Evolutionary conservation across 2,888 invertebrate genomes (phyloP).

Genomic region (Cosmia trapezina): DNA sequence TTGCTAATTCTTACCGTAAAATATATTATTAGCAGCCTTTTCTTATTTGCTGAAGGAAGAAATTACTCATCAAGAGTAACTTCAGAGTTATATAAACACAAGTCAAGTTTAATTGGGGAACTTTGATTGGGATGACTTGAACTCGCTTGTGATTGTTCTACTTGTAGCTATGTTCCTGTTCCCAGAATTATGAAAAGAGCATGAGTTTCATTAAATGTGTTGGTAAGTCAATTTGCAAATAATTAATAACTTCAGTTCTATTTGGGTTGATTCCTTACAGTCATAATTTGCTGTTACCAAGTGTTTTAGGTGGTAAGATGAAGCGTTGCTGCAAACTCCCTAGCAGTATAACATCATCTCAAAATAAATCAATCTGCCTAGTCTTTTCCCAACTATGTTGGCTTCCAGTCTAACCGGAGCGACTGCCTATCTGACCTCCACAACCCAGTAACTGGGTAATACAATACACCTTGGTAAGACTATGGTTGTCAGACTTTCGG

Average conservation of each 20-base stretch:
- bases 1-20: too few relatives aligned
- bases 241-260: too few relatives aligned
- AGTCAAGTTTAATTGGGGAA: conserved; percentile 51
- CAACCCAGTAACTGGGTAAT: too few relatives aligned
- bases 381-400: too few relatives aligned
- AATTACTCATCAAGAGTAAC: conserved; percentile 36
- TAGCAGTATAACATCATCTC: too few relatives aligned
- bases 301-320: background rate
- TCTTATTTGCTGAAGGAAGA: conserved; percentile 17
- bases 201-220: background rate
- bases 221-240: too few relatives aligned
- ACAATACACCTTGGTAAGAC: too few relatives aligned
- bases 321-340: background rate
- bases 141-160: conserved; percentile 20
- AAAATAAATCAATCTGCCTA: too few relatives aligned
- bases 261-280: background rate
- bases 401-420: too few relatives aligned
- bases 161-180: conserved; percentile 4
- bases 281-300: background rate
- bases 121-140: conserved; percentile 43
- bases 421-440: too few relatives aligned
- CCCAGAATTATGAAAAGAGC: background rate
- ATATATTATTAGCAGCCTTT: background rate
- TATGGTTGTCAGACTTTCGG: too few relatives aligned
- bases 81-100: conserved; percentile 33